Evolutionary conservation across 2,797 vertebrate species (phyloP).

Genomic region (Gymnothorax javanicus): DNA sequence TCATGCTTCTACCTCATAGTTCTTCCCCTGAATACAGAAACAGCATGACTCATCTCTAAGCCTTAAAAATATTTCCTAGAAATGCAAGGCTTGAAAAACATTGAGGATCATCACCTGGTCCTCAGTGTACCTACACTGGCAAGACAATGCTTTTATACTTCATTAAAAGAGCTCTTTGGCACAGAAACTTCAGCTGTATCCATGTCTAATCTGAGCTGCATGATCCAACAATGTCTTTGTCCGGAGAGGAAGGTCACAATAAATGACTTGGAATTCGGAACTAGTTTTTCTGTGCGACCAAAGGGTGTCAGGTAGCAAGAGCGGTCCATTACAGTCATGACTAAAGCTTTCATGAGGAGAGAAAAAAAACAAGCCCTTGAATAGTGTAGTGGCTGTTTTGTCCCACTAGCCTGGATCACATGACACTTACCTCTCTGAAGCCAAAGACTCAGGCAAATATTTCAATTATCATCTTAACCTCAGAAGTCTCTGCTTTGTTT

Average conservation of each 20-base stretch:
- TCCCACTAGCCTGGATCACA: not conserved
- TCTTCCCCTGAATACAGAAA: not conserved
- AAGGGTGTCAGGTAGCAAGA: constrained; percentile 20
- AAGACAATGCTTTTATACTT: not conserved
- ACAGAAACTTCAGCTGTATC: not conserved
- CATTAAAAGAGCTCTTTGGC: not conserved
- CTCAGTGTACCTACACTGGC: not conserved
- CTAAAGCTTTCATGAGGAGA: not conserved
- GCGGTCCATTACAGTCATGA: not conserved
- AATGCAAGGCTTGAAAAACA: not conserved
- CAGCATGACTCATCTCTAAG: not conserved
- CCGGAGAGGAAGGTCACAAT: constrained; percentile 11
- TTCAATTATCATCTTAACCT: not conserved
- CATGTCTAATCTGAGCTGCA: not conserved
- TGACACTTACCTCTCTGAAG: not conserved
- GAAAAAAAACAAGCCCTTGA: not conserved
- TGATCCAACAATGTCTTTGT: not conserved
- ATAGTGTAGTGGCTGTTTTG: not conserved
- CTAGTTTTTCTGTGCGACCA: not conserved
- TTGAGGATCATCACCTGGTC: not conserved
- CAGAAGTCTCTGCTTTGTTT: not conserved
- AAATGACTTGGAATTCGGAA: constrained; percentile 6
- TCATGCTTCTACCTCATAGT: not conserved
- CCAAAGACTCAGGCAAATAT: not conserved
- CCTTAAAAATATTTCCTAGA: not conserved